Conservation (phyloP, 2,113 vertebrate genomes). For the Pantherophis guttatus region DNA sequence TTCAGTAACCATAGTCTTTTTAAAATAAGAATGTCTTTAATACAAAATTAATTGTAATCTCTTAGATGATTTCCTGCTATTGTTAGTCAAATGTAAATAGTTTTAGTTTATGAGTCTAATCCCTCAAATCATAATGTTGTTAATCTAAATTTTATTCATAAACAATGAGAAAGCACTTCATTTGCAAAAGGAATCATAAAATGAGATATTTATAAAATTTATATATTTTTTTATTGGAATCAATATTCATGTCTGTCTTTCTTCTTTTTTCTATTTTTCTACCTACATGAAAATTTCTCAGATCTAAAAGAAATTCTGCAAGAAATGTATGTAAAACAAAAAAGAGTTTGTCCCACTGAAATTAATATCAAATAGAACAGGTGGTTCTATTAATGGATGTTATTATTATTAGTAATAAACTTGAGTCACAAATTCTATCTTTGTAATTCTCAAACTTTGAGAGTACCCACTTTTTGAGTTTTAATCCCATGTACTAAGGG, state of each 20-base stretch:
- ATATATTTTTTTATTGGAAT: background rate
- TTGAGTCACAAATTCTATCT: background rate
- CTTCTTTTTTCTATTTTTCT: background rate
- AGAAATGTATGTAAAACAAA: background rate
- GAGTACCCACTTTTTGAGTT: background rate
- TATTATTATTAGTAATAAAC: conserved; percentile 1
- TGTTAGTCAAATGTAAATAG: background rate
- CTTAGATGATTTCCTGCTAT: background rate
- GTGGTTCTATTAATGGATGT: background rate
- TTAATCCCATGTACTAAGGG: background rate
- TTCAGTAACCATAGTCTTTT: background rate
- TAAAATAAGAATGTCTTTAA: background rate
- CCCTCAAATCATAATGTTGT: background rate
- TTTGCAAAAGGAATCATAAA: background rate
- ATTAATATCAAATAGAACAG: background rate
- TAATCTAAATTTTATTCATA: background rate
- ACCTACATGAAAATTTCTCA: background rate
- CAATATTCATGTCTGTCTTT: background rate
- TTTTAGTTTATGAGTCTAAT: background rate
- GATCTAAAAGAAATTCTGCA: conserved; percentile 1
- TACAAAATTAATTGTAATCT: background rate
- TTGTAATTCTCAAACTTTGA: background rate
- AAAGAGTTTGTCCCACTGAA: conserved; percentile 6
- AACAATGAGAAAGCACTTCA: background rate
- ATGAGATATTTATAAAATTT: background rate